Evolutionary conservation across 92 coral and sea anemone genomes (phyloP).

Genomic region (Phymanthus crucifer): DNA sequence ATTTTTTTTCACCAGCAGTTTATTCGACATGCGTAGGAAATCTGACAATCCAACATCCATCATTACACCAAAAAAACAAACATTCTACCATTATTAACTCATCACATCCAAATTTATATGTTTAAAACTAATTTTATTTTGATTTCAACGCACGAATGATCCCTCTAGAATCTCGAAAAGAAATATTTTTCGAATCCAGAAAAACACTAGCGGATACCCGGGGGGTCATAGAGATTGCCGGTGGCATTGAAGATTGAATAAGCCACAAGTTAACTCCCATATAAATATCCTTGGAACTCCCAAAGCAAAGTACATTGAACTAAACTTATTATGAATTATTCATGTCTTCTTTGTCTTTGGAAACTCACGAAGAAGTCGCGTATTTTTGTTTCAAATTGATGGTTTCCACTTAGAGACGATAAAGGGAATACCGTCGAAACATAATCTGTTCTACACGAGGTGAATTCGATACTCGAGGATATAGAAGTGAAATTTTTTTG

Average conservation of each 20-base stretch:
- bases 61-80: not conserved
- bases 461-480: not conserved
- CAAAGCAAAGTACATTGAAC: constrained; percentile 17
- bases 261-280: not conserved
- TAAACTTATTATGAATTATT: constrained; percentile 8
- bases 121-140: not conserved
- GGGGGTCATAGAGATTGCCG: constrained; percentile 15
- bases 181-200: not conserved
- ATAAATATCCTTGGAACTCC: constrained; percentile 12
- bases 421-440: not conserved
- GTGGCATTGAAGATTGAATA: constrained; percentile 10
- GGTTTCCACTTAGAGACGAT: not conserved
- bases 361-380: constrained; percentile 16
- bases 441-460: no score
- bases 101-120: not conserved
- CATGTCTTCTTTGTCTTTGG: constrained; percentile 24
- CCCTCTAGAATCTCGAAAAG: not conserved
- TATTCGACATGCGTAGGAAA: not conserved
- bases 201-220: not conserved
- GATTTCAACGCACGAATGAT: not conserved
- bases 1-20: not conserved
- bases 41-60: not conserved
- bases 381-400: not conserved
- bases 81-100: not conserved
- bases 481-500: not conserved